Conservation (phyloP, 1,140 invertebrate genomes). For the Conus betulinus region DNA sequence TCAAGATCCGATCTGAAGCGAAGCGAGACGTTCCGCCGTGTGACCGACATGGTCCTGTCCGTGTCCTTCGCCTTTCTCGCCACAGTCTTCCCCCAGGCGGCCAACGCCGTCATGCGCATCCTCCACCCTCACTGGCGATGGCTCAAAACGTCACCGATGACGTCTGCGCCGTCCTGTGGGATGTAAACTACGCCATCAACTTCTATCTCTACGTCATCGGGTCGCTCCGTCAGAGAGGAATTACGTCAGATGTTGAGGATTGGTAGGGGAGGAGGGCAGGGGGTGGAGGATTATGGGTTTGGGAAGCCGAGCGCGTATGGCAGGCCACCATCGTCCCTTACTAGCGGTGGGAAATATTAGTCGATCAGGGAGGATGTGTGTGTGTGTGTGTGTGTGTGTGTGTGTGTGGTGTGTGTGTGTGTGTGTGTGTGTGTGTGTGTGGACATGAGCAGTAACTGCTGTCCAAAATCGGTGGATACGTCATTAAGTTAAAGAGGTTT, state of each 20-base stretch:
- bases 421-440: background rate
- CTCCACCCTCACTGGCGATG: conserved; percentile 23
- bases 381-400: no score
- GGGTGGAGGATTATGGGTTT: background rate
- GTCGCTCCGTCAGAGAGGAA: conserved; percentile 28
- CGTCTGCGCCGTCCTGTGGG: conserved; percentile 36
- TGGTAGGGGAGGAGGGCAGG: background rate
- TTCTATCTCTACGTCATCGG: conserved; percentile 45
- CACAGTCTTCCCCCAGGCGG: conserved; percentile 34
- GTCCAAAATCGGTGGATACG: no score
- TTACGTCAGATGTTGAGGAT: conserved; percentile 3
- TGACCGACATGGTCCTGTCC: conserved; percentile 42
- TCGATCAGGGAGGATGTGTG: background rate
- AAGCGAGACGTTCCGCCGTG: conserved; percentile 12
- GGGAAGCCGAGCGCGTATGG: background rate
- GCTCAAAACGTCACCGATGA: conserved; percentile 30
- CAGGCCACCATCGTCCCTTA: background rate
- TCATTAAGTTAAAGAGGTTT: no score
- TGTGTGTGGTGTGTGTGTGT: background rate
- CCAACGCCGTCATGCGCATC: conserved; percentile 28
- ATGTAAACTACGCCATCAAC: conserved; percentile 44
- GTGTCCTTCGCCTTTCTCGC: conserved; percentile 39
- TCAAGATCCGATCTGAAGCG: conserved; percentile 13
- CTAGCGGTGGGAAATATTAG: background rate
- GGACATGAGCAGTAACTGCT: background rate